Evolutionary conservation across 2,113 vertebrate genomes (phyloP).

Genomic region (Sinosuthora webbiana): DNA sequence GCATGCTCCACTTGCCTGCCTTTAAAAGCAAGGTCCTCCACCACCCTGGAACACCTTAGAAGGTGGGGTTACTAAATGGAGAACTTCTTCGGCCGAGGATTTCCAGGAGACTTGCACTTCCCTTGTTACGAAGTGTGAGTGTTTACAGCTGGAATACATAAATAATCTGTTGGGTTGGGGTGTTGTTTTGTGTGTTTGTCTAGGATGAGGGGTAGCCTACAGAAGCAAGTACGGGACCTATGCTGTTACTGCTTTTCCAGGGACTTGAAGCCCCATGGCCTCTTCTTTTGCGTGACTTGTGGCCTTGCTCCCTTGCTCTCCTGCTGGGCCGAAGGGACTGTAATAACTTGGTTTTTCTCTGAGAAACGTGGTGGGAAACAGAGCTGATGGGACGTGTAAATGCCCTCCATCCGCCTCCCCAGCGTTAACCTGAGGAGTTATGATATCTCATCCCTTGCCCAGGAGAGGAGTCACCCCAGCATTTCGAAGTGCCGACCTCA

Average conservation of each 20-base stretch:
- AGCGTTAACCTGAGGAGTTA: background rate
- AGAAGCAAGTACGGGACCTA: fast-evolving
- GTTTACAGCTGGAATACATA: background rate
- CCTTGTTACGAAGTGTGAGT: background rate
- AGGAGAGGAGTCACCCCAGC: background rate
- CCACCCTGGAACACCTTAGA: fast-evolving
- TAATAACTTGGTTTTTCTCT: fast-evolving
- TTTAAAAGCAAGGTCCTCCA: background rate
- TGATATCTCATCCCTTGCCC: fast-evolving
- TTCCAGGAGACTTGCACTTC: background rate
- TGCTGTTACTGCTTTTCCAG: background rate
- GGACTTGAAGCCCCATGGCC: too few species aligned
- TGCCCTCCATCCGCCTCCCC: background rate
- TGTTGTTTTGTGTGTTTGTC: background rate
- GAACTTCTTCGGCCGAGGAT: background rate
- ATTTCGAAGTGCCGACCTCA: fast-evolving
- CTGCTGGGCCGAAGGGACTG: background rate
- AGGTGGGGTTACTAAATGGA: background rate
- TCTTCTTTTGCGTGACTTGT: background rate
- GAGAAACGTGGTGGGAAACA: background rate
- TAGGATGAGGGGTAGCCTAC: fast-evolving
- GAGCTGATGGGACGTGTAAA: too few species aligned
- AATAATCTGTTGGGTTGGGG: too few species aligned
- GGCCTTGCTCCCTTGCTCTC: too few species aligned
- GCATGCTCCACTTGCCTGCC: background rate